phyloP scores from a whole-genome alignment of 1,140 invertebrate species.

The Bombyx mandarina region DNA sequence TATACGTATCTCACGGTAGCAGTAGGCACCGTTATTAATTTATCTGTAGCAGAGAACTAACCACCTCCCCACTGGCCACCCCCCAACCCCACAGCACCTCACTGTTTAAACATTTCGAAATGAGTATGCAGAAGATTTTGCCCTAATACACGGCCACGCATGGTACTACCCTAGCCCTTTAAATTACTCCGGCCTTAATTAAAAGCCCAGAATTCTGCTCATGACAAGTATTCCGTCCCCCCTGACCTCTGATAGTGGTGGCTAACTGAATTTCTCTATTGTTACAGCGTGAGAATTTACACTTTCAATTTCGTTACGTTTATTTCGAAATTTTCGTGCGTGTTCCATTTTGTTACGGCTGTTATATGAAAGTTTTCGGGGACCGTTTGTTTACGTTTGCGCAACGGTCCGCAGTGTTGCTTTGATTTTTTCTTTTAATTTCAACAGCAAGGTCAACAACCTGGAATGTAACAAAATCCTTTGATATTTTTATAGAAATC shows the following conservation, averaged over 20 bases:
- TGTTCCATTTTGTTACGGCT: no score
- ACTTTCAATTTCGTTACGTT: constrained; percentile 9
- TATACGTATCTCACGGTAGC: constrained; percentile 41
- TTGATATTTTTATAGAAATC: no score
- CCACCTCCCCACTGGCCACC: constrained; percentile 34
- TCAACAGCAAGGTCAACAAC: no score
- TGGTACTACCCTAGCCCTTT: constrained; percentile 39
- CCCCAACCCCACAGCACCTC: constrained; percentile 27
- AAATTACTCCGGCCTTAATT: constrained; percentile 66
- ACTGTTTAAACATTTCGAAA: constrained; percentile 65
- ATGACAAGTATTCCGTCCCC: constrained; percentile 61
- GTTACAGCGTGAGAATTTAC: constrained; percentile 16
- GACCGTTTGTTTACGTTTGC: no score
- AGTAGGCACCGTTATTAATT: constrained; percentile 59
- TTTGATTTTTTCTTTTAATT: no score
- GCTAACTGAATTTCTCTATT: constrained; percentile 40
- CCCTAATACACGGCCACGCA: constrained; percentile 48
- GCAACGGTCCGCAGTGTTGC: no score
- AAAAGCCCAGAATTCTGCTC: constrained; percentile 63
- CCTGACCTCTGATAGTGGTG: constrained; percentile 42
- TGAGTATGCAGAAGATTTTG: constrained; percentile 62
- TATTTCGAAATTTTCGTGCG: constrained; percentile 4
- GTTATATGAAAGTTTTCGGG: no score
- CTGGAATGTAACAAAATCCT: no score
- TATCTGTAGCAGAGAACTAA: constrained; percentile 65